Evolutionary conservation across 2,113 vertebrate genomes (phyloP), one percentile per base, ranked within the genome.

Genomic region (Alaudala cheleensis): DNA sequence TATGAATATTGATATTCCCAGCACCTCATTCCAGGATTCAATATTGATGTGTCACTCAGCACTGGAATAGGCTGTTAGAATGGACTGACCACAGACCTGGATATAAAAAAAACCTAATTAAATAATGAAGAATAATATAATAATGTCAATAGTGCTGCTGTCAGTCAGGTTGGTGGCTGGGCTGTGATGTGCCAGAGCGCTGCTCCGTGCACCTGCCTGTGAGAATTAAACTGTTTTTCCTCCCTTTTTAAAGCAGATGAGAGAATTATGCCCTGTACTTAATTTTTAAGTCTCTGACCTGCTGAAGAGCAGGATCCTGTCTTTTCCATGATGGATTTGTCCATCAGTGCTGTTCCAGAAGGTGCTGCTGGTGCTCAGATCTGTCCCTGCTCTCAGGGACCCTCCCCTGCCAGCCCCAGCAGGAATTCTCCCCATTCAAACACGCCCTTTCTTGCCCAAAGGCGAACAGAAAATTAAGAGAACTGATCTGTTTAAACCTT

Each of bases 401-500:
- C 47, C 64, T 72, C 72, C 71, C 42, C 76, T 6, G 0, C 14
- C 26, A 64, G 28, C 61, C 56, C 33, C 77, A 81, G 76, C 76
- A 73, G 76, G 79, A 53, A 39, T 44, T 49, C 67, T 64, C 40
- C 14, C 3, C 0, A 39, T 67, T 51, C 65, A 62, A 70, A 70
- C 12, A 5, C 4, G 6, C 62, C 22, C 2, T 88, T 93, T 93
- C 56, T 64, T 70, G 92, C 92, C 86, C 91, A 53, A 83, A 88
- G 79, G 74, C 82, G 67, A 81, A 71, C 67, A 86, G 89, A 83
- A 97, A 96, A 97, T 96, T 96, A 97, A 97, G 80, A 5, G 45
- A 96, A 92, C 77, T 78, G 92, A 95, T 97, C 95, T 95, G 92
- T 95, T 96, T 96, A 96, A 97, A 95, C 93, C 94, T 97, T 95